Evolutionary conservation across 2,888 invertebrate genomes (phyloP).

Genomic region (Emmelina monodactyla): DNA sequence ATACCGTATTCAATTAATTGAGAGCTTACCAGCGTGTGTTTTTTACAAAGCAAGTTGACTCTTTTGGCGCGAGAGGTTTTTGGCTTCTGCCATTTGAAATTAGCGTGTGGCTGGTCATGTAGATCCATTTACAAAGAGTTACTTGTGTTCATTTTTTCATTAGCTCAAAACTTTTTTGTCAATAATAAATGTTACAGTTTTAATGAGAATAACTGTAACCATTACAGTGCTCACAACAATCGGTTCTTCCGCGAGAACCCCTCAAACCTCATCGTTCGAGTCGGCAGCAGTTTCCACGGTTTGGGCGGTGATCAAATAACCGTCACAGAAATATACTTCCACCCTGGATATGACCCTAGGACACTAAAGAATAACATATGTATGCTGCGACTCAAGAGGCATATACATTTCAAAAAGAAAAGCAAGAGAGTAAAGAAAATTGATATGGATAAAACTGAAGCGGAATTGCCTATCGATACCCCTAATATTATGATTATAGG

Average conservation of each 20-base stretch:
- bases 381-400: constrained; percentile 8
- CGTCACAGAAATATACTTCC: constrained; percentile 13
- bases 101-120: no score
- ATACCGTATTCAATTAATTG: no score
- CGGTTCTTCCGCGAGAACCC: constrained; percentile 16
- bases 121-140: no score
- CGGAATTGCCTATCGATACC: neutral
- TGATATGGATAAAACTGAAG: neutral
- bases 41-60: no score
- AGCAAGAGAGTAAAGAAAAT: neutral
- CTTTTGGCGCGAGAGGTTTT: no score
- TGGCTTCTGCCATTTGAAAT: no score
- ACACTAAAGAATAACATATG: constrained; percentile 13
- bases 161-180: no score
- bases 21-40: no score
- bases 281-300: constrained; percentile 12
- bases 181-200: no score
- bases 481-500: neutral
- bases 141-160: no score
- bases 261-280: constrained; percentile 9
- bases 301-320: constrained; percentile 11
- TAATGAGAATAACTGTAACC: no score
- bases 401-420: constrained; percentile 7
- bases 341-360: constrained; percentile 12
- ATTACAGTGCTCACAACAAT: constrained; percentile 14